Base-by-base conservation (phyloP, 2,113 vertebrate genomes). In the Paralichthys olivaceus region DNA sequence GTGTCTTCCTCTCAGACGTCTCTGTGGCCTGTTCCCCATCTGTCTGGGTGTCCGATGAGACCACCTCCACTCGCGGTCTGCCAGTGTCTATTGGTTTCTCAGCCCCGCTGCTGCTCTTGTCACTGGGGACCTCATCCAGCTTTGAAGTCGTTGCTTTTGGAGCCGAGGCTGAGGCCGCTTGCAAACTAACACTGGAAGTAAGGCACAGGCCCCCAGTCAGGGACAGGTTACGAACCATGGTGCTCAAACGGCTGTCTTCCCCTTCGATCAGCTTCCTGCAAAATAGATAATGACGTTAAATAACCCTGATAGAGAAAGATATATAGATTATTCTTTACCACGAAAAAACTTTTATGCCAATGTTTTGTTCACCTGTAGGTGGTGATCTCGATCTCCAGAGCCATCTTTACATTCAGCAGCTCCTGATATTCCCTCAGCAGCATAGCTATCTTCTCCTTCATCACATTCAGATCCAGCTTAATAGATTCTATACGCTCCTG, bases 401-500 rank as follows among this genome's bases (percentile, higher is more conserved):
- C 88, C 94, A 95, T 95, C 81, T 96, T 95, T 8, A 90, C 57
- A 34, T 94, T 95, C 8, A 95, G 90, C 28, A 94, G 85, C 13
- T 94, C 92, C 85, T 95, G 94, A 77, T 96, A 94, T 84, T 95
- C 94, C 22, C 89, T 72, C 60, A 95, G 77, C 69, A 94, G 88
- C 63, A 93, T 79, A 47, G 91, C 87, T 40, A 94, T 95, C 87
- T 94, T 96, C 77, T 91, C 91, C 59, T 93, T 93, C 14, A 87
- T 90, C 7, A 78, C 63, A 65, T 89, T 93, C 73, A 95, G 74
- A 3, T 93, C 81, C 4, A 89, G 55, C 32, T 92, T 90, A 1
- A 81, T 70, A 0, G 68, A 69, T 9, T 92, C 85, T 1, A 82
- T 92, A 54, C 80, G 86, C 25, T 81, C 89, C 90, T 92, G 63